These are phyloP conservation scores for Poecilobothrus nobilitatus DNA, from an alignment of 2,888 invertebrate species.

Conservation along the genomic window DNA sequence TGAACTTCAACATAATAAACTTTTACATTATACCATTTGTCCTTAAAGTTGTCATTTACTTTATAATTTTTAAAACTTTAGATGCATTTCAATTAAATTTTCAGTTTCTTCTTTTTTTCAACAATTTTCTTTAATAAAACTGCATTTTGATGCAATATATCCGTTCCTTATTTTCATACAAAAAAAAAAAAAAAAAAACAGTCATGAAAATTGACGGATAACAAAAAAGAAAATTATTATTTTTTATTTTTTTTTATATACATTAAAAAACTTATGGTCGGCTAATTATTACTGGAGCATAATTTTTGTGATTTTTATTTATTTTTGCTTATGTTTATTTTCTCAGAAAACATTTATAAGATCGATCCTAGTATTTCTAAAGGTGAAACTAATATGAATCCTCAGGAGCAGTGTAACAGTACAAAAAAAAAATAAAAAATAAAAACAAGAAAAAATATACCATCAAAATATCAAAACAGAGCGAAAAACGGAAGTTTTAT, in stretches of 20 bases:
- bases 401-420: neutral
- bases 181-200: neutral
- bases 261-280: conserved; percentile 9
- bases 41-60: too few species aligned
- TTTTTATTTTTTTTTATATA: too few species aligned
- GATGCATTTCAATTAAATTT: too few species aligned
- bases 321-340: neutral
- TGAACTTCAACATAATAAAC: too few species aligned
- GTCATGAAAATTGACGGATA: too few species aligned
- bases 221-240: neutral
- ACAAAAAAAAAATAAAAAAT: neutral
- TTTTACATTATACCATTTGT: too few species aligned
- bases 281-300: conserved; percentile 12
- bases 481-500: neutral
- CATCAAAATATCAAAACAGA: neutral
- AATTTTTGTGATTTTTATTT: neutral
- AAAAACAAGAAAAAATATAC: neutral
- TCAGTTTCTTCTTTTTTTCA: too few species aligned
- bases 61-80: too few species aligned
- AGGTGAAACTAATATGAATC: neutral
- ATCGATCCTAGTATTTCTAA: neutral
- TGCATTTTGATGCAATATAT: neutral
- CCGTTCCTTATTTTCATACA: neutral
- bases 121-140: too few species aligned
- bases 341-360: conserved; percentile 2